A percentile compares a stretch with the other conserved stretches of the same genome.
These are phyloP conservation scores for Chaetura pelagica DNA, from an alignment of 2,113 vertebrate genomes.

Conservation along the genomic window DNA sequence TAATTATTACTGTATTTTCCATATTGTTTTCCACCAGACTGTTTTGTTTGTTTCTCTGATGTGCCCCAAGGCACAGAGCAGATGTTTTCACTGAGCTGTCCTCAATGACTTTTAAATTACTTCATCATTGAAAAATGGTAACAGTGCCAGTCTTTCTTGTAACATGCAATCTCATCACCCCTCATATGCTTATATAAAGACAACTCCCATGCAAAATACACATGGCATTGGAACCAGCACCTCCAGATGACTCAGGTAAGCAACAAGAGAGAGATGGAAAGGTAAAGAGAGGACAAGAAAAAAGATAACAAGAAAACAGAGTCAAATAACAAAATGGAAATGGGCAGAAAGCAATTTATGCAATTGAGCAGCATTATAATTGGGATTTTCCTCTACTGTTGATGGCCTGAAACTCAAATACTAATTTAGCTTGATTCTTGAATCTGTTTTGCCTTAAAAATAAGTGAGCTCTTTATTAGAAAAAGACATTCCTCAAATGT, in stretches of 20 bases:
- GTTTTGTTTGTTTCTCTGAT: slow-evolving; percentile 10
- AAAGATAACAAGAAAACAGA: background rate
- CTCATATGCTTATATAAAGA: background rate
- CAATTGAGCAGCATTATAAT: background rate
- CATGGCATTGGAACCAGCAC: background rate
- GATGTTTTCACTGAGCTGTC: slow-evolving; percentile 49
- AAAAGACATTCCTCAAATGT: slow-evolving; percentile 42
- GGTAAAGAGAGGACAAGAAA: background rate
- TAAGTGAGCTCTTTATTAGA: background rate
- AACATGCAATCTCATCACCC: background rate
- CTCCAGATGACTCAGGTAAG: background rate
- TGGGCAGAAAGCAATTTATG: background rate
- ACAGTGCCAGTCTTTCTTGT: slow-evolving; percentile 9
- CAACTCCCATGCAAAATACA: background rate
- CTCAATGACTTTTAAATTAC: slow-evolving; percentile 35
- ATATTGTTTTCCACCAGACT: slow-evolving; percentile 7
- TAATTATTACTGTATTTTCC: background rate
- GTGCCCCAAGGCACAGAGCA: slow-evolving; percentile 1
- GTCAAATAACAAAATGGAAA: background rate
- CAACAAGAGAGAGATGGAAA: background rate
- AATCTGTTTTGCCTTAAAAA: slow-evolving; percentile 5
- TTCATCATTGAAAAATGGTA: slow-evolving; percentile 18
- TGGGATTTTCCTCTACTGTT: background rate
- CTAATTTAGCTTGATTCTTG: slow-evolving; percentile 10
- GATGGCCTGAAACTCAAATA: background rate